Base-by-base conservation (phyloP, 2,113 vertebrate species). In the Coregonus clupeaformis region DNA sequence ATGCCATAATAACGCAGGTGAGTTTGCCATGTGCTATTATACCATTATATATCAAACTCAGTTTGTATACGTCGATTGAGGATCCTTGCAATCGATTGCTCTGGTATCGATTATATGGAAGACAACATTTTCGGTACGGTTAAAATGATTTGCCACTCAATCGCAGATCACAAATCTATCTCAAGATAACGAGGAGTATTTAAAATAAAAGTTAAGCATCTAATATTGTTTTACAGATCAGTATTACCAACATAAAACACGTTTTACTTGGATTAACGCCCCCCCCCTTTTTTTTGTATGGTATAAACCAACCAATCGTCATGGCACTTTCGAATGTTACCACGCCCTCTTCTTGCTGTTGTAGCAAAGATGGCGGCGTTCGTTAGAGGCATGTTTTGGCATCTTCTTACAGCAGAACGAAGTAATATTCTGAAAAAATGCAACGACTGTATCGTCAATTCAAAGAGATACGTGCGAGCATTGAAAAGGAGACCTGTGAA, bases 401-500 rank as follows among this genome's bases (percentile, higher is more conserved):
- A 6, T 2, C 0, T 89, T 0, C 0, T 82, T 1, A 69, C 77
- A 11, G n/a, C 42, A 1, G 85, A 88, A 62, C 42, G 65, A 57
- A 68, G 11, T 24, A 32, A 7, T 6, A 79, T 87, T 32, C 12
- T 86, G 0, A 45, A 60, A 0, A 30, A 71, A 5, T n/a, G 69
- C 9, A 72, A 42, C 18, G 7, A 63, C 0, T 4, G 77, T 1
- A 5, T 47, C 1, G 24, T 89, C 6, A 82, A 77, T 7, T 16
- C 79, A 0, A 89, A 82, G 71, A 91, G 96, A 1, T 91, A 91
- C 71, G 91, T 95, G 0, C 93, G 97, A 12, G 94, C 86, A 13
- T 84, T 97, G 74, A 92, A 92, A 70, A 87, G 97, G 72, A 96
- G 42, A 29, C 95, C 96, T 0, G 91, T 97, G 47, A 80, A 79